These are phyloP conservation scores for Sminthurinus signatus DNA, from an alignment of 1,140 invertebrate species.

Conservation along the genomic window DNA sequence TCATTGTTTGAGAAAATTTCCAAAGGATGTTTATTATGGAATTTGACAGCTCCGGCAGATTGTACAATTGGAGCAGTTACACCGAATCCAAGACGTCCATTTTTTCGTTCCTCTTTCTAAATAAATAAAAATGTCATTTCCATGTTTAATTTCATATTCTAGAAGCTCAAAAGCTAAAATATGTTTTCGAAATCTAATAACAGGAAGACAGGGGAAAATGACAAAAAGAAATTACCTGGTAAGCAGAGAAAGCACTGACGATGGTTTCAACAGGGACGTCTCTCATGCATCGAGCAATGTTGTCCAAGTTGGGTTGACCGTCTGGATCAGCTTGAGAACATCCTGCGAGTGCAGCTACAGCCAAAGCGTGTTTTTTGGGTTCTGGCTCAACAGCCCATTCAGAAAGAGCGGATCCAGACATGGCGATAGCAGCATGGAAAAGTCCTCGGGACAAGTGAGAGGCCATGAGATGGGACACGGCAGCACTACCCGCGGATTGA, in stretches of 20 bases:
- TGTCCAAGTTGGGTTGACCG: background rate
- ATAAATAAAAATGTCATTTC: background rate
- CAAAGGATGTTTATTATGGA: constrained; percentile 11
- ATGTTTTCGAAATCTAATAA: too few relatives aligned
- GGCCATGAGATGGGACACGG: background rate
- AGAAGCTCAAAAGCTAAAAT: too few relatives aligned
- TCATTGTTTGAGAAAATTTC: constrained; percentile 8
- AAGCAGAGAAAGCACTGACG: background rate
- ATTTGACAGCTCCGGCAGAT: background rate
- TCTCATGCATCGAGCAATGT: background rate
- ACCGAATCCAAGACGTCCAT: constrained; percentile 11
- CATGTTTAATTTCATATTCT: background rate
- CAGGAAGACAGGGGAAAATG: background rate
- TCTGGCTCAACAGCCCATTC: background rate
- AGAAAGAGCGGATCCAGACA: background rate
- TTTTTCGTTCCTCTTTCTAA: background rate
- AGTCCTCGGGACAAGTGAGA: background rate
- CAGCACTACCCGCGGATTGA: background rate
- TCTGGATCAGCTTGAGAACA: background rate
- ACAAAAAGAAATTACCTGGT: constrained; percentile 2
- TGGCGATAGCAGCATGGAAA: background rate
- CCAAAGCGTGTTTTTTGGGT: background rate
- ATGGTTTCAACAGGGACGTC: background rate
- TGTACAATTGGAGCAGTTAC: constrained; percentile 22
- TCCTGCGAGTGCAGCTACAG: background rate